Conservation (phyloP, 2,797 vertebrate species). For the Lithobates pipiens region DNA sequence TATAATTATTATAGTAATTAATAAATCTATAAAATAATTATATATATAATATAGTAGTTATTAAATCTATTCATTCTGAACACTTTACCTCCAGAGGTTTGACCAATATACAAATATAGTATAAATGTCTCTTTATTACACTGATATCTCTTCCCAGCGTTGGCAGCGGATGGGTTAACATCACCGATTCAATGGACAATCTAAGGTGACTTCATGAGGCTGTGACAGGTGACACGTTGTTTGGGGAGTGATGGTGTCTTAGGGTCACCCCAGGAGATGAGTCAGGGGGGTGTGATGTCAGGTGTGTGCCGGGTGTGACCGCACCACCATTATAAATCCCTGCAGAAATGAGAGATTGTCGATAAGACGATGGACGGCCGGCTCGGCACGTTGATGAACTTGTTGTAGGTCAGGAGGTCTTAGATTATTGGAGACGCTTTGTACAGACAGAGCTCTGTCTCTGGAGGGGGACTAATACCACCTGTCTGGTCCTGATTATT, state of each 20-base stretch:
- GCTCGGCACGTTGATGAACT: neutral
- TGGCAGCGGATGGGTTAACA: neutral
- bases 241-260: neutral
- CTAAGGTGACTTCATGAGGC: conserved; percentile 25
- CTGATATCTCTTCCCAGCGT: neutral
- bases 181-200: conserved; percentile 14
- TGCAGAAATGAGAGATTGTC: neutral
- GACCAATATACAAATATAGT: no score
- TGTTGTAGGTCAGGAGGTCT: neutral
- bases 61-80: no score
- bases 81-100: no score
- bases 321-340: conserved; percentile 21
- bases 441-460: neutral
- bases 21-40: no score
- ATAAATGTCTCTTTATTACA: no score
- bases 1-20: no score
- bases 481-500: no score
- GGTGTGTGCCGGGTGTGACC: conserved; percentile 11
- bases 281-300: conserved; percentile 28
- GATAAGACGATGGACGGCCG: conserved; percentile 13
- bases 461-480: no score
- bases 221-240: conserved; percentile 6
- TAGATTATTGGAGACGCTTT: neutral
- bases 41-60: no score
- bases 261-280: conserved; percentile 16